Percentiles rank a stretch among this genome's conserved stretches.
These are phyloP conservation scores for Pao palembangensis DNA, from an alignment of 2,113 vertebrate species.

Conservation along the genomic window DNA sequence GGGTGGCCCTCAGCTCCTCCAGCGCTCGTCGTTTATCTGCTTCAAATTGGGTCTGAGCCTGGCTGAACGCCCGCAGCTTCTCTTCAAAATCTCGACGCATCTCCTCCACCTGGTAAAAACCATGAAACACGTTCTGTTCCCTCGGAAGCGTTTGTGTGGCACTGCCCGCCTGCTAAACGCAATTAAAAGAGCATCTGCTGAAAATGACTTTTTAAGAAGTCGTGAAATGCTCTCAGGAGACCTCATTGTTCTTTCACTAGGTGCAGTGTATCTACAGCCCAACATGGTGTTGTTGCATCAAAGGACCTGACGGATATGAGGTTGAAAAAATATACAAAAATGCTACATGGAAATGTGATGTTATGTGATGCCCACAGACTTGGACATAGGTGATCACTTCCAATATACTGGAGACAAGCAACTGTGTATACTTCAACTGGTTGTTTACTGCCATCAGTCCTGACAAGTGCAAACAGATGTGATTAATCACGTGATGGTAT, in stretches of 20 bases:
- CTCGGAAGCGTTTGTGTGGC: not conserved
- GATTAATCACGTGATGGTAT: slow-evolving; percentile 4
- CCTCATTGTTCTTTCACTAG: too few species aligned
- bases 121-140: slow-evolving; percentile 49
- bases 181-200: not conserved
- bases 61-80: slow-evolving; percentile 85
- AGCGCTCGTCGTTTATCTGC: slow-evolving; percentile 86
- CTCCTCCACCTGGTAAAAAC: slow-evolving; percentile 89
- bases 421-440: not conserved
- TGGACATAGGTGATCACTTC: not conserved
- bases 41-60: slow-evolving; percentile 89
- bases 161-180: not conserved
- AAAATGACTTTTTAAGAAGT: not conserved
- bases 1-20: slow-evolving; percentile 83
- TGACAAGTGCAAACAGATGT: not conserved
- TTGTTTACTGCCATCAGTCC: slow-evolving; percentile 2
- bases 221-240: too few species aligned
- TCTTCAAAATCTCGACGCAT: slow-evolving; percentile 95
- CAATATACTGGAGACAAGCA: not conserved
- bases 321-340: slow-evolving; percentile 37
- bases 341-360: slow-evolving; percentile 29
- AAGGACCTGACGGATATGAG: slow-evolving; percentile 21
- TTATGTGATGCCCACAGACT: slow-evolving; percentile 4
- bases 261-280: not conserved
- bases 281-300: not conserved